A percentile compares a stretch with the other conserved stretches of the same genome.
phyloP scores from a whole-genome alignment of 2,888 invertebrate genomes.

The Pollenia griseotomentosa region DNA sequence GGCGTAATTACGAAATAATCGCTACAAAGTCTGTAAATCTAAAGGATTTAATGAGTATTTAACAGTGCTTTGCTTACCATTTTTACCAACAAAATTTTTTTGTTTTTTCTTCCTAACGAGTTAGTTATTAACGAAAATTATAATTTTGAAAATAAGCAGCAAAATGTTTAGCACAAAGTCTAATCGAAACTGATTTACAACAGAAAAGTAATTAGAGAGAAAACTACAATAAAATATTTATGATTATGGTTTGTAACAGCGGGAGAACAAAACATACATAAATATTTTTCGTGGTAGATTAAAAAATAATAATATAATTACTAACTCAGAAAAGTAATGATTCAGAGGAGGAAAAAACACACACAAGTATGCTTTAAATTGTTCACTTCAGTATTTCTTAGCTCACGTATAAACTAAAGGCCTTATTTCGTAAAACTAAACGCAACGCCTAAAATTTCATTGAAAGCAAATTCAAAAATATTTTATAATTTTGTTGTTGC shows the following conservation, averaged over 20 bases:
- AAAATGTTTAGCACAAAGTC: background rate
- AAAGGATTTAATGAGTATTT: slow-evolving; percentile 60
- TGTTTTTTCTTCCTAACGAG: background rate
- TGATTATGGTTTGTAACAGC: slow-evolving; percentile 5
- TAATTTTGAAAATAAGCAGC: slow-evolving; percentile 12
- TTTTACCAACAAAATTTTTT: background rate
- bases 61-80: slow-evolving; percentile 18
- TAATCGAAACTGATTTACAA: slow-evolving; percentile 27
- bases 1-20: slow-evolving; percentile 61
- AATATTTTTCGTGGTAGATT: background rate
- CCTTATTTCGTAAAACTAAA: no score
- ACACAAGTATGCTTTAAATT: no score
- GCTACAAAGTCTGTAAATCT: slow-evolving; percentile 59
- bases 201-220: slow-evolving; percentile 25
- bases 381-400: no score
- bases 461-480: no score
- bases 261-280: background rate
- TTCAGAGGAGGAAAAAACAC: no score
- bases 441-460: no score
- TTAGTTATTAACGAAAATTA: slow-evolving; percentile 50
- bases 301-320: background rate
- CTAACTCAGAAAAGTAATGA: no score
- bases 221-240: slow-evolving; percentile 34
- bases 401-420: no score
- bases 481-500: no score